Evolutionary conservation across 1,140 invertebrate species (phyloP), one percentile per base, ranked within the genome.

Genomic region (Condylostylus longicornis): DNA sequence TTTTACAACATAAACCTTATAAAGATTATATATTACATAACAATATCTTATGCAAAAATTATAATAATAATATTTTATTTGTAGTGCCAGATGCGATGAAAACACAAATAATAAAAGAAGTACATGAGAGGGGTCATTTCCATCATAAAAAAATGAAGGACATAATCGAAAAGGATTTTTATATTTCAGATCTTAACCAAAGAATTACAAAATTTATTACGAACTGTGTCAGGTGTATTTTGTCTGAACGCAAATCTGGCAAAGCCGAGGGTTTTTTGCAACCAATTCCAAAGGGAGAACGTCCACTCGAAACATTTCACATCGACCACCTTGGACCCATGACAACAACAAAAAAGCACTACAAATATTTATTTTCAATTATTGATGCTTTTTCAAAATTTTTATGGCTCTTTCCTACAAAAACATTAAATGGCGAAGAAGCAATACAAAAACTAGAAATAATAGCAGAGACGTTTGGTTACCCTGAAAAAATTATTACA

Each of bases 301-400:
- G 32, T 2, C 50, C 57, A 6, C 37, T 58, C 7, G 18, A 14
- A 10, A 54, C 51, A 2, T 45, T 39, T 2, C 42, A 47, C 40
- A 15, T 47, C n/a, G 40, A 45, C 30, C 40, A 42, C 21, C n/a
- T 47, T 14, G 62, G 64, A 34, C 64, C 62, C 2, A 27, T 64
- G 8, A 34, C 42, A 17, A 33, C 42, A 8, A 58, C 58, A 0
- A 44, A 42, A 8, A 65, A 66, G 29, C 40, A 44, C 12, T 65
- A 66, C 36, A 52, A 55, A n/a, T 45, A 63, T 42, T 47, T 65
- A 5, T 49, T 66, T 0, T 51, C 44, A 0, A 42, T 65, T 0
- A 40, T 62, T 7, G 61, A 64, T 41, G 53, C 40, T 2, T 65
- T 63, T 45, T 50, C 54, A 1, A 64, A 65, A 32, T 66, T 62